Evolutionary conservation across 2,113 vertebrate genomes (phyloP).

Genomic region (Osmerus mordax): DNA sequence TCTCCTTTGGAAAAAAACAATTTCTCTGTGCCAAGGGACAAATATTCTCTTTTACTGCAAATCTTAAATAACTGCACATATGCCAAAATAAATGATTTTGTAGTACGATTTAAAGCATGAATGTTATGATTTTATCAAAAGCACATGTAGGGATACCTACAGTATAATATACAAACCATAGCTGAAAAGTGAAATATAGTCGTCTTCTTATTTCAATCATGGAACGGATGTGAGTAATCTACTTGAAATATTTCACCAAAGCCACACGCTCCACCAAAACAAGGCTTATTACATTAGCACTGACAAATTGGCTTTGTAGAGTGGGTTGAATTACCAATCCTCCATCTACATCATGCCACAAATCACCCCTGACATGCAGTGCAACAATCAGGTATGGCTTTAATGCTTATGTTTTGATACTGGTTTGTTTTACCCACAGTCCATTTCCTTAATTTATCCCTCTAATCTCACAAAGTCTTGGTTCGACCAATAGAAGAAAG

Average conservation of each 20-base stretch:
- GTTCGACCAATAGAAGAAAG: conserved; percentile 28
- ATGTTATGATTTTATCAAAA: conserved; percentile 49
- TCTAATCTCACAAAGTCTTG: conserved; percentile 19
- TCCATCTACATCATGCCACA: conserved; percentile 6
- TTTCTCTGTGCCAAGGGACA: conserved; percentile 42
- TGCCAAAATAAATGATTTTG: conserved; percentile 46
- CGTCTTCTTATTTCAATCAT: conserved; percentile 2
- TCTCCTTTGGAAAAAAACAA: conserved; percentile 35
- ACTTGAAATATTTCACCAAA: conserved; percentile 16
- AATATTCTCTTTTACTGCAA: conserved; percentile 46
- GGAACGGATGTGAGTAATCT: conserved; percentile 20
- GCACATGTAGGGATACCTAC: conserved; percentile 43
- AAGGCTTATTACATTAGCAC: conserved; percentile 15
- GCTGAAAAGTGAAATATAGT: conserved; percentile 31
- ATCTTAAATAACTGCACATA: conserved; percentile 41
- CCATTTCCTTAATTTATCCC: conserved; percentile 21
- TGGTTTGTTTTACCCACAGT: conserved; percentile 20
- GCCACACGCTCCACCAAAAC: conserved; percentile 16
- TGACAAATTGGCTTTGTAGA: conserved; percentile 4
- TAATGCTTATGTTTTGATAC: background rate
- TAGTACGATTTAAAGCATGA: conserved; percentile 31
- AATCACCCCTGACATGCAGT: conserved; percentile 10
- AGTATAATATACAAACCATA: conserved; percentile 18
- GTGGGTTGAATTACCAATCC: conserved; percentile 8
- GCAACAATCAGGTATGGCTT: background rate